phyloP scores from a whole-genome alignment of 2,113 vertebrate species.

The Podarcis cretensis region DNA sequence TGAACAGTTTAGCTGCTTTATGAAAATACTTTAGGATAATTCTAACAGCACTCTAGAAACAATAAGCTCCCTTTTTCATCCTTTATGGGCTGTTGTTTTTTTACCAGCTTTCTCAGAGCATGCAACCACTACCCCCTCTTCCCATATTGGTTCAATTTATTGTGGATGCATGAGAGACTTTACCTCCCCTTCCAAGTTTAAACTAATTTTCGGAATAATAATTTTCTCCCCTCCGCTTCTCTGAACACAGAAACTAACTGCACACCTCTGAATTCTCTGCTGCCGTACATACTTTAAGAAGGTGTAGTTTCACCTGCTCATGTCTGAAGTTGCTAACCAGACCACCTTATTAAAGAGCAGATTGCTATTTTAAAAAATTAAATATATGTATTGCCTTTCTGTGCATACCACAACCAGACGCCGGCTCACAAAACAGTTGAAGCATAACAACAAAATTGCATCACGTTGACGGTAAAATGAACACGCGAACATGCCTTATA shows the following conservation, averaged over 20 bases:
- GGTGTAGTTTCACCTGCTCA: background rate
- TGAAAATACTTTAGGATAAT: background rate
- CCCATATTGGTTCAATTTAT: background rate
- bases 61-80: background rate
- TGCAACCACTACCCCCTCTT: background rate
- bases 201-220: background rate
- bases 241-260: background rate
- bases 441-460: background rate
- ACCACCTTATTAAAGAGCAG: background rate
- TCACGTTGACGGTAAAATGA: background rate
- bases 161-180: background rate
- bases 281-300: background rate
- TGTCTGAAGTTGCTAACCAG: too few relatives aligned
- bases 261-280: background rate
- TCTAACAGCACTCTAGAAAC: background rate
- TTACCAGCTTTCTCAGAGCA: background rate
- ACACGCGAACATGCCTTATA: background rate
- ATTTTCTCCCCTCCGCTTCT: background rate
- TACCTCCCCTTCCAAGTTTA: background rate
- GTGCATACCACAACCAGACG: background rate
- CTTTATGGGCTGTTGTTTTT: background rate
- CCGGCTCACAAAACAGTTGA: background rate
- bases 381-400: background rate
- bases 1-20: background rate
- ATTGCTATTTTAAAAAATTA: background rate